Percentiles rank a stretch among this genome's conserved stretches.
Evolutionary conservation across 2,797 vertebrate genomes (phyloP).

Genomic region (Acestrorhynchus altus): DNA sequence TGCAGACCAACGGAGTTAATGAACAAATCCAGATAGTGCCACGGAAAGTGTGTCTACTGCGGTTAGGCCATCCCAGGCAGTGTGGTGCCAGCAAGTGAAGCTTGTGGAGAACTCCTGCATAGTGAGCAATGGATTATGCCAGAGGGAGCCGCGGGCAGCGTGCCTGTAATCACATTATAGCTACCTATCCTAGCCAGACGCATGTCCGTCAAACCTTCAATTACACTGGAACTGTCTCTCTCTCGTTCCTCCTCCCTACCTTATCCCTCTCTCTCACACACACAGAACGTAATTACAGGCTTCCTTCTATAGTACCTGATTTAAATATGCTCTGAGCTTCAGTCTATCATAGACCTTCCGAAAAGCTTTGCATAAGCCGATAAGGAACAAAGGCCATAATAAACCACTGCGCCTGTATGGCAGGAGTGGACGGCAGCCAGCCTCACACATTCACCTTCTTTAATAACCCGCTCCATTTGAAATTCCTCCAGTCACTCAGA

Average conservation of each 20-base stretch:
- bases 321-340: conserved; percentile 33
- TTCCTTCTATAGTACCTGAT: conserved; percentile 9
- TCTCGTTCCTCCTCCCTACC: conserved; percentile 34
- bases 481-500: neutral
- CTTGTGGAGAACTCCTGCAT: neutral
- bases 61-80: neutral
- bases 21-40: too few species aligned
- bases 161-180: conserved; percentile 54
- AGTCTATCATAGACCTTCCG: neutral
- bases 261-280: conserved; percentile 37
- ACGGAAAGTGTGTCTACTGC: neutral
- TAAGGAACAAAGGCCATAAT: conserved; percentile 10
- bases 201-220: conserved; percentile 60
- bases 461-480: neutral
- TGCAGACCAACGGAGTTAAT: neutral
- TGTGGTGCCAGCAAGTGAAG: conserved; percentile 1
- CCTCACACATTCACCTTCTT: neutral
- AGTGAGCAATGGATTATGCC: conserved; percentile 40
- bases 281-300: conserved; percentile 17
- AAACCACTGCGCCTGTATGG: neutral
- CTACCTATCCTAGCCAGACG: conserved; percentile 48
- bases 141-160: conserved; percentile 42
- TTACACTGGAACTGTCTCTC: conserved; percentile 47
- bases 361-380: conserved; percentile 8
- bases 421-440: neutral